Conservation (phyloP, 2,888 invertebrate species). For the Tetranychus truncatus region DNA sequence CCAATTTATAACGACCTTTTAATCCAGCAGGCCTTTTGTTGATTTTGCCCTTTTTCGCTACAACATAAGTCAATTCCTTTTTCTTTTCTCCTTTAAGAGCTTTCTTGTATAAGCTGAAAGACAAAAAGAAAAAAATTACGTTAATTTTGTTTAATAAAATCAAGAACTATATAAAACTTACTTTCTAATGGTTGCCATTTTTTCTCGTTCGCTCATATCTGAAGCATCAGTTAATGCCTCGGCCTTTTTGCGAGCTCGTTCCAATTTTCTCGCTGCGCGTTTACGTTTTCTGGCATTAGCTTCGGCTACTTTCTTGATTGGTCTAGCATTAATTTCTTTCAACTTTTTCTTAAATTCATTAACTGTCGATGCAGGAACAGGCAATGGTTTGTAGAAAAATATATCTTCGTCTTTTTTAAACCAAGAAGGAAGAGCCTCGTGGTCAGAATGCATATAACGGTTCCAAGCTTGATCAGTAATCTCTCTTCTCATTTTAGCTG, state of each 20-base stretch:
- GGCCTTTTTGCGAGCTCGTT: constrained; percentile 84
- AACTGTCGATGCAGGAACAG: constrained; percentile 63
- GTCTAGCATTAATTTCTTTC: constrained; percentile 68
- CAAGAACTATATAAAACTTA: constrained; percentile 35
- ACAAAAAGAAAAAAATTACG: constrained; percentile 9
- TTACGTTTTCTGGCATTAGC: constrained; percentile 94
- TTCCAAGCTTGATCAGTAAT: constrained; percentile 79
- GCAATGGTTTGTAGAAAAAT: constrained; percentile 62
- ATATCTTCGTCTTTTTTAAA: constrained; percentile 79
- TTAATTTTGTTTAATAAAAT: constrained; percentile 8
- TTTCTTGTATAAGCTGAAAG: constrained; percentile 63
- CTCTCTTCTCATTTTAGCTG: constrained; percentile 74
- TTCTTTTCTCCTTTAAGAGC: constrained; percentile 56
- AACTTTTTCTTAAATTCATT: constrained; percentile 58
- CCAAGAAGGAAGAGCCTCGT: constrained; percentile 82
- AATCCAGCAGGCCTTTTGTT: constrained; percentile 68
- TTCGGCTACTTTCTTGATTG: constrained; percentile 93
- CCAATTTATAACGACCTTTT: constrained; percentile 80
- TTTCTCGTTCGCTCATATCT: constrained; percentile 79
- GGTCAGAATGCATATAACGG: constrained; percentile 48
- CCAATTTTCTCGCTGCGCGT: constrained; percentile 55
- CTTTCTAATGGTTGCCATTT: constrained; percentile 74
- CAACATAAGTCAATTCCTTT: constrained; percentile 77
- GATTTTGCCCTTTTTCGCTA: constrained; percentile 67
- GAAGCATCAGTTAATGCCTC: constrained; percentile 76